Evolutionary conservation across 2,113 vertebrate species (phyloP), one percentile per base, ranked within the genome.

Genomic region (Percina caprodes): DNA sequence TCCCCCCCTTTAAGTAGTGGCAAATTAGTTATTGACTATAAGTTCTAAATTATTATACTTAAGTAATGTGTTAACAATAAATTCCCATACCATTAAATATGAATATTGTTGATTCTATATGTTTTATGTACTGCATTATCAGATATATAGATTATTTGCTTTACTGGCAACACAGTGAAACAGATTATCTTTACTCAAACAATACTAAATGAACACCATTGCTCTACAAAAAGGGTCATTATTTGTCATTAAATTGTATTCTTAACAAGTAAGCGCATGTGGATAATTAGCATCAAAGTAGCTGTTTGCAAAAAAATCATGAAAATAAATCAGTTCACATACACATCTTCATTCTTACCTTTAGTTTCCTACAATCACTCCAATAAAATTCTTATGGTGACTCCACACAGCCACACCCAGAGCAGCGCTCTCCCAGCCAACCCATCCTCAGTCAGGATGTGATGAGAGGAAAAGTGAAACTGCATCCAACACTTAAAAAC

Each of bases 271-370:
- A 21, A 48, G 5, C 10, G 74, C 70, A 12, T 72, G 4, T 76
- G 14, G 10, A 67, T 55, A 1, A 49, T 58, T 21, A 66, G 46
- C 4, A 61, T 59, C 19, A 61, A 46, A 12, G 51, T 42, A 5
- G 39, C 2, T 42, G 8, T 6, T 19, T n/a, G 48, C 12, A 68
- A 13, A n/a, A 23, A 16, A 63, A 45, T 4, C 6, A n/a, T 35
- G 1, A 58, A 66, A 51, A 33, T 51, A 23, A 58, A 30, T 30
- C 0, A 65, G 7, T 35, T 74, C 18, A 74, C 21, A 78, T 33
- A 66, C 9, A 2, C n/a, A 80, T 42, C 3, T 46, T 74, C 10
- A 16, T 35, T 60, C 87, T 58, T 88, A 91, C 92, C 85, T 90
- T 71, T 42, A 67, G 2, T 77, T 81, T 74, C 61, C 69, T 76